Percentiles rank a stretch among this genome's conserved stretches.
Conservation (phyloP, 2,797 vertebrate genomes). For the Alauda arvensis region DNA sequence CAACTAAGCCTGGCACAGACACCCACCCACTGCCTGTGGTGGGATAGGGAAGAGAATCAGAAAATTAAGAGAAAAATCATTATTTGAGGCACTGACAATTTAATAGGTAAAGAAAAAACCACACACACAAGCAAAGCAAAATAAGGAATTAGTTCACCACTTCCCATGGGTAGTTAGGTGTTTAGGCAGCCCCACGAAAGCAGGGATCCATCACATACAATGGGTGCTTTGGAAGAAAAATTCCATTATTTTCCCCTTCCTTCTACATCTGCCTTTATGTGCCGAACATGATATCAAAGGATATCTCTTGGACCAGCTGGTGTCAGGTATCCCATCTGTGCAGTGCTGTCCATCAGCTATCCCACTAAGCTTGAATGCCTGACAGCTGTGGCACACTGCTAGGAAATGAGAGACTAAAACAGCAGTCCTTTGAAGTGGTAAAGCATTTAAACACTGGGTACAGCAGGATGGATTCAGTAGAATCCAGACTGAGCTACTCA, state of each 20-base stretch:
- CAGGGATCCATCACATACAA: not conserved
- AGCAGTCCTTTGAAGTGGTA: not conserved
- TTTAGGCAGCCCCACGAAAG: not conserved
- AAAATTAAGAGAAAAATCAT: fast-evolving
- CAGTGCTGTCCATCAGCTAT: not conserved
- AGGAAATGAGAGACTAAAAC: not conserved
- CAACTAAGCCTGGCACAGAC: not conserved
- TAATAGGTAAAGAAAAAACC: not conserved
- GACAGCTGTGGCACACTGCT: not conserved
- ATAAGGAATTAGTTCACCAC: not conserved
- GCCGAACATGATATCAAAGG: not conserved
- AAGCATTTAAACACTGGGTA: not conserved
- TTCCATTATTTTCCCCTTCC: not conserved
- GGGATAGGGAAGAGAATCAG: not conserved
- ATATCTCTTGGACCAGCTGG: not conserved
- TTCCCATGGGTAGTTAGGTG: not conserved
- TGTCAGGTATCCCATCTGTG: not conserved
- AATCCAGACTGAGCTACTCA: not conserved
- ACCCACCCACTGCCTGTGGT: not conserved
- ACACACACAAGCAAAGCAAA: fast-evolving
- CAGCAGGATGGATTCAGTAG: not conserved
- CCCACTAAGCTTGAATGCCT: not conserved
- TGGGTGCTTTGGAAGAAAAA: not conserved
- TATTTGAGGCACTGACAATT: not conserved
- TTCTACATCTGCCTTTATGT: not conserved